Conservation (phyloP, 2,888 invertebrate species). For the Pimpla rufipes region DNA sequence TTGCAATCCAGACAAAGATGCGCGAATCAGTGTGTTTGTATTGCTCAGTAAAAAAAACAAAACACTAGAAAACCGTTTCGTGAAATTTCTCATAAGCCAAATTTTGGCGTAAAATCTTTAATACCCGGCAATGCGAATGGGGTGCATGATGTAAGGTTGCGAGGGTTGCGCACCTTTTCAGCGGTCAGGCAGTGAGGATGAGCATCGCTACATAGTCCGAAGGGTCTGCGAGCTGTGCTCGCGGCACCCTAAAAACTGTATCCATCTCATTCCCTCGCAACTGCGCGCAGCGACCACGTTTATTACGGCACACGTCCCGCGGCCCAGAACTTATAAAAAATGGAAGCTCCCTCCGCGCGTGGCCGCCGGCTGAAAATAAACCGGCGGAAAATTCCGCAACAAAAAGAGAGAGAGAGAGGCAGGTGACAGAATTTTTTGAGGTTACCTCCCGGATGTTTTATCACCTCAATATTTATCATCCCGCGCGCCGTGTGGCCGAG, state of each 20-base stretch:
- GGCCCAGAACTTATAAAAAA: slow-evolving; percentile 29
- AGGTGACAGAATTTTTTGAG: slow-evolving; percentile 49
- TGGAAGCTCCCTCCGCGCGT: not conserved
- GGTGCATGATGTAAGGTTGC: slow-evolving; percentile 64
- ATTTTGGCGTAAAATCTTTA: slow-evolving; percentile 70
- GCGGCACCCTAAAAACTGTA: not conserved
- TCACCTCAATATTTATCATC: slow-evolving; percentile 50
- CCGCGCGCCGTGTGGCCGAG: not conserved
- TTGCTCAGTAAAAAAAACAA: no score
- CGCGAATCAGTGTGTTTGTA: not conserved
- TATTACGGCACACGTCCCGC: slow-evolving; percentile 33
- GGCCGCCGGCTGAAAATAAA: slow-evolving; percentile 42
- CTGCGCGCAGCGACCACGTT: slow-evolving; percentile 38
- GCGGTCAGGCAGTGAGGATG: slow-evolving; percentile 34
- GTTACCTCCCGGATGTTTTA: slow-evolving; percentile 48
- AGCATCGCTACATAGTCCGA: slow-evolving; percentile 30
- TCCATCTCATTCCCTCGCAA: slow-evolving; percentile 39
- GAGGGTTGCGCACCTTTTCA: slow-evolving; percentile 42
- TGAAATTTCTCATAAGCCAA: slow-evolving; percentile 61
- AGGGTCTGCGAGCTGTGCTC: slow-evolving; percentile 1
- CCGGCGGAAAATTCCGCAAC: slow-evolving; percentile 30
- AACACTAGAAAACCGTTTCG: slow-evolving; percentile 52
- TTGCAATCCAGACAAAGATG: slow-evolving; percentile 7
- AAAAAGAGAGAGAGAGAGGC: slow-evolving; percentile 5
- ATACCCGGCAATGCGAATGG: slow-evolving; percentile 69